Evolutionary conservation across 2,888 invertebrate genomes (phyloP).

Genomic region (Rhorus exstirpatorius): DNA sequence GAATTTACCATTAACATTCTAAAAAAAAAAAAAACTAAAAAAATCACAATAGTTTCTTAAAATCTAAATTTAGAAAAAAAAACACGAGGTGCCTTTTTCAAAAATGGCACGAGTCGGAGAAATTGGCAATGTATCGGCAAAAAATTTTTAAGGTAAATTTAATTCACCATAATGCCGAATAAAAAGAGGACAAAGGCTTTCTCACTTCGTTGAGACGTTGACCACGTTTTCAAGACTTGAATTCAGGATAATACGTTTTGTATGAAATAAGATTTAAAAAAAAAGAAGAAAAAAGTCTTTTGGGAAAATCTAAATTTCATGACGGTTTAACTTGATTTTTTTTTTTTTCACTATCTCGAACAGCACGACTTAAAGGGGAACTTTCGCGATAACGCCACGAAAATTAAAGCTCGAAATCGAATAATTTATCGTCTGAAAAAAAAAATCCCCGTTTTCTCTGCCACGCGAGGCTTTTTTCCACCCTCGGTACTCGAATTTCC

Average conservation of each 20-base stretch:
- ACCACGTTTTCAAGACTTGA: too few relatives aligned
- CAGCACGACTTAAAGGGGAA: slow-evolving; percentile 40
- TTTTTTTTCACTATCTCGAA: not conserved
- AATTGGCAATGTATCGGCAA: not conserved
- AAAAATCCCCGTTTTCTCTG: slow-evolving; percentile 12
- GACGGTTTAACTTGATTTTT: not conserved
- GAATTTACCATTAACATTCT: too few relatives aligned
- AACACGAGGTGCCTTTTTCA: not conserved
- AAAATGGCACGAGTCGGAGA: not conserved
- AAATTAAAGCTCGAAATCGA: slow-evolving; percentile 34
- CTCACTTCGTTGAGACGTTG: too few relatives aligned
- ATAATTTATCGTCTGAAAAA: slow-evolving; percentile 3
- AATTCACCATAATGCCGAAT: too few relatives aligned
- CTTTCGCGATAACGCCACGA: not conserved
- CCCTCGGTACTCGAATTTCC: slow-evolving; percentile 44
- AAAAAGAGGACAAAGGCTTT: too few relatives aligned
- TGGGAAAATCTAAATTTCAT: slow-evolving; percentile 6
- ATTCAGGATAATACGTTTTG: too few relatives aligned
- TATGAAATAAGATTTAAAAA: too few relatives aligned
- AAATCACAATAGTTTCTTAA: too few relatives aligned
- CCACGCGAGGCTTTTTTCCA: slow-evolving; percentile 20
- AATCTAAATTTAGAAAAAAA: too few relatives aligned
- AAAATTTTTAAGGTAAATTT: too few relatives aligned
- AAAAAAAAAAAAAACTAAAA: too few relatives aligned
- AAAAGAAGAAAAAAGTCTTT: not conserved